phyloP scores from a whole-genome alignment of 2,113 vertebrate genomes.

The Mormoops blainvillei region DNA sequence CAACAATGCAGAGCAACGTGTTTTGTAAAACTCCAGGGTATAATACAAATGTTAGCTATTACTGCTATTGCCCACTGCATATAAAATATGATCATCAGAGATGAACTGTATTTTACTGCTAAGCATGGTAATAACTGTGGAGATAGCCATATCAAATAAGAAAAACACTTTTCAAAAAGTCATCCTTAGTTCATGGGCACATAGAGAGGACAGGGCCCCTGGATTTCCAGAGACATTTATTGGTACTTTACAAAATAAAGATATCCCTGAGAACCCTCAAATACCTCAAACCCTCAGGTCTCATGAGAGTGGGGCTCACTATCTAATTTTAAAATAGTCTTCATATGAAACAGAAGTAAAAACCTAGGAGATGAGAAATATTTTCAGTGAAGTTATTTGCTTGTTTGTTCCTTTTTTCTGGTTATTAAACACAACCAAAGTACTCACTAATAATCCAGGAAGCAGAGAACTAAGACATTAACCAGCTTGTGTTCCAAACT shows the following conservation, averaged over 20 bases:
- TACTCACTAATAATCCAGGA: constrained; percentile 27
- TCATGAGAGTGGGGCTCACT: background rate
- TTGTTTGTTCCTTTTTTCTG: constrained; percentile 6
- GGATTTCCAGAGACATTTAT: background rate
- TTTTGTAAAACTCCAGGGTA: background rate
- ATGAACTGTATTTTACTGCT: background rate
- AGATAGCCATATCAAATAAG: background rate
- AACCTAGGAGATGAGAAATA: background rate
- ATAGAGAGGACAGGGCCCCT: background rate
- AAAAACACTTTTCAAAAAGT: background rate
- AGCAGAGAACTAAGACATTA: constrained; percentile 40
- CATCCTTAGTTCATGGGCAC: background rate
- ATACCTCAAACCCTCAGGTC: background rate
- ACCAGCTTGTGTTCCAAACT: constrained; percentile 33
- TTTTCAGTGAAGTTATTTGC: background rate
- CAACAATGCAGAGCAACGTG: background rate
- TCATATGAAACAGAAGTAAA: background rate
- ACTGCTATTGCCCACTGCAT: background rate
- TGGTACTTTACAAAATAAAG: background rate
- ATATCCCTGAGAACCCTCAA: background rate
- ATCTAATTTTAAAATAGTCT: constrained; percentile 12
- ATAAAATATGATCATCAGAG: background rate
- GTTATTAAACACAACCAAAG: constrained; percentile 2
- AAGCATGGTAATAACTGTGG: background rate
- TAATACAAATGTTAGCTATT: background rate